Evolutionary conservation across 2,888 invertebrate species (phyloP).

Genomic region (Homarus gammarus): DNA sequence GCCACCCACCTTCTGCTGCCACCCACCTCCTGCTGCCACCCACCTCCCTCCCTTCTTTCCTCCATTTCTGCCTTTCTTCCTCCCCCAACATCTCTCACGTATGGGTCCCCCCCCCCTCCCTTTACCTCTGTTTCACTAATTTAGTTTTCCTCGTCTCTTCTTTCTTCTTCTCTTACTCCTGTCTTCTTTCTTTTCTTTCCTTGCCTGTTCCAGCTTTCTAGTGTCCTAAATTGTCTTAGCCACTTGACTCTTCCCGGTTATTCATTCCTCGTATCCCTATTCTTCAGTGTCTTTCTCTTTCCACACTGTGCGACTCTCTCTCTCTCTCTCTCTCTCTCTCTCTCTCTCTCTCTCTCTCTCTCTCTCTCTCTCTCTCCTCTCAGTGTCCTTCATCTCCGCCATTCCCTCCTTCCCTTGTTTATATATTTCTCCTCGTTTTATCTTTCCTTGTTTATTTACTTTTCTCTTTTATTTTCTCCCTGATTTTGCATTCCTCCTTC

Average conservation of each 20-base stretch:
- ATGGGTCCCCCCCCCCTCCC: neutral
- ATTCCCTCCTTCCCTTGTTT: neutral
- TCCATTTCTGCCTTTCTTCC: constrained; percentile 6
- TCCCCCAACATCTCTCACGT: constrained; percentile 20
- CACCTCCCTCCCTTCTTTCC: no score
- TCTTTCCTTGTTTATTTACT: neutral
- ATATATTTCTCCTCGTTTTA: neutral
- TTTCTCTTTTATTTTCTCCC: neutral
- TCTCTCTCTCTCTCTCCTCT: neutral
- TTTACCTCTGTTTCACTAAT: no score
- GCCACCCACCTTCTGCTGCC: neutral
- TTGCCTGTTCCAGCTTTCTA: no score
- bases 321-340: neutral
- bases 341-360: neutral
- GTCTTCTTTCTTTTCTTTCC: no score
- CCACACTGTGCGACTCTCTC: neutral
- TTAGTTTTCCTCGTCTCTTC: no score
- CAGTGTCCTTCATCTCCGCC: neutral
- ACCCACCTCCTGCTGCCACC: no score
- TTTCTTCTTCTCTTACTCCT: no score
- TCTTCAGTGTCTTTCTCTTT: neutral
- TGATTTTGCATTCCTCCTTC: neutral
- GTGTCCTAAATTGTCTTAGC: no score
- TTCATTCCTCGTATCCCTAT: no score
- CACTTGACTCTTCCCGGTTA: no score